Conservation (phyloP, 2,888 invertebrate genomes). For the Dorcus parallelipipedus region DNA sequence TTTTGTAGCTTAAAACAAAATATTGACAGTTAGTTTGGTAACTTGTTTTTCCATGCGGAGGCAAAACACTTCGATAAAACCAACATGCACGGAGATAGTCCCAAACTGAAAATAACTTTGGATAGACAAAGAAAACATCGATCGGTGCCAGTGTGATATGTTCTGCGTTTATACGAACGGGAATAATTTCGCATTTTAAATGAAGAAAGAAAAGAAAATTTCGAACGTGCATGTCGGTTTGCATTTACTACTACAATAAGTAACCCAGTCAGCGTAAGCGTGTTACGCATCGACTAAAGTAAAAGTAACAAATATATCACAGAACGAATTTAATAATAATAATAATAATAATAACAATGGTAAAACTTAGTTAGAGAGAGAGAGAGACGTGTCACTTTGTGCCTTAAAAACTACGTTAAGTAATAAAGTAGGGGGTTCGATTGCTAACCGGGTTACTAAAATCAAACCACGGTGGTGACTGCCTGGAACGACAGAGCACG, state of each 20-base stretch:
- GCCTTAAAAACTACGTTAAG: conserved; percentile 4
- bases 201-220: neutral
- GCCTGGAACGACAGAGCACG: neutral
- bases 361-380: neutral
- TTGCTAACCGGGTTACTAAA: conserved; percentile 9
- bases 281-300: neutral
- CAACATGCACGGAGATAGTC: conserved; percentile 11
- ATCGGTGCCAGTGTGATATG: conserved; percentile 7
- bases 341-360: conserved; percentile 1
- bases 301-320: conserved; percentile 12
- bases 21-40: conserved; percentile 10
- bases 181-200: no score
- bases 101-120: neutral
- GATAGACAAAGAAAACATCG: no score
- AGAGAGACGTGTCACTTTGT: conserved; percentile 6
- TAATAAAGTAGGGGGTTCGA: neutral
- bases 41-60: conserved; percentile 1
- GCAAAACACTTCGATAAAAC: conserved; percentile 11
- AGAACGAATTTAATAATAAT: conserved; percentile 8
- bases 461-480: conserved; percentile 4
- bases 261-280: conserved; percentile 15
- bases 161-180: neutral
- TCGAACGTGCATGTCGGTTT: conserved; percentile 9
- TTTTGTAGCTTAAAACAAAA: conserved; percentile 12
- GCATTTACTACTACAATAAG: conserved; percentile 3